Conservation (phyloP, 1,140 invertebrate genomes). For the Drosophila punjabiensis region DNA sequence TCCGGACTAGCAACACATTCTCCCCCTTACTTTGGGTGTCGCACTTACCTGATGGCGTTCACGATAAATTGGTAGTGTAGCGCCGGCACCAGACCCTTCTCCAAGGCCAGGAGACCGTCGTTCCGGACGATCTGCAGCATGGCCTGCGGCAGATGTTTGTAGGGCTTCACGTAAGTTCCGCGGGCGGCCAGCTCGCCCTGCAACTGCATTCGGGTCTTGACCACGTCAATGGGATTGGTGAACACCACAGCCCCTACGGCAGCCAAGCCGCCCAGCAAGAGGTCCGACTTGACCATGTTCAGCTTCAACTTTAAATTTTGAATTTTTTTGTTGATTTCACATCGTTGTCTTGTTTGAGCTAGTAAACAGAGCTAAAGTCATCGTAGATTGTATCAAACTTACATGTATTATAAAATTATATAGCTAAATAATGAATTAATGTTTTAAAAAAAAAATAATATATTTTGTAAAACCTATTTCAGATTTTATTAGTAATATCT, state of each 20-base stretch:
- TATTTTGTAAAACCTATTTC: too few species aligned
- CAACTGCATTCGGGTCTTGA: constrained; percentile 95
- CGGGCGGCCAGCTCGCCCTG: constrained; percentile 93
- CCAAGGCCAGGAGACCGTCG: constrained; percentile 90
- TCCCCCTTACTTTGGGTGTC: not conserved
- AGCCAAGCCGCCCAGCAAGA: constrained; percentile 86
- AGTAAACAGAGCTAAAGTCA: not conserved
- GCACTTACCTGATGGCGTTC: constrained; percentile 87
- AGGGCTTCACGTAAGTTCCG: constrained; percentile 87
- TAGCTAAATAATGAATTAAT: not conserved
- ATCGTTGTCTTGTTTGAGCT: not conserved
- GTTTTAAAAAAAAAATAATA: too few species aligned
- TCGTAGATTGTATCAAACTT: not conserved
- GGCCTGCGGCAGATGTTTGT: constrained; percentile 90
- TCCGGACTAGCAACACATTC: not conserved
- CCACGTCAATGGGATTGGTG: constrained; percentile 92
- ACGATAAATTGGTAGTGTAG: constrained; percentile 88
- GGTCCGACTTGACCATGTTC: constrained; percentile 69
- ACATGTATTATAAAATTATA: not conserved
- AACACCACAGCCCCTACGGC: constrained; percentile 87
- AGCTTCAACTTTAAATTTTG: not conserved
- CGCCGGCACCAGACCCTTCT: constrained; percentile 95
- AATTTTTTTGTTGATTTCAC: constrained; percentile 6
- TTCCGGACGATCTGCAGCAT: constrained; percentile 87
- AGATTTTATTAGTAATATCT: too few species aligned